Evolutionary conservation across 2,888 invertebrate species (phyloP), one percentile per base, ranked within the genome.

Genomic region (Coleophora flavipennella): DNA sequence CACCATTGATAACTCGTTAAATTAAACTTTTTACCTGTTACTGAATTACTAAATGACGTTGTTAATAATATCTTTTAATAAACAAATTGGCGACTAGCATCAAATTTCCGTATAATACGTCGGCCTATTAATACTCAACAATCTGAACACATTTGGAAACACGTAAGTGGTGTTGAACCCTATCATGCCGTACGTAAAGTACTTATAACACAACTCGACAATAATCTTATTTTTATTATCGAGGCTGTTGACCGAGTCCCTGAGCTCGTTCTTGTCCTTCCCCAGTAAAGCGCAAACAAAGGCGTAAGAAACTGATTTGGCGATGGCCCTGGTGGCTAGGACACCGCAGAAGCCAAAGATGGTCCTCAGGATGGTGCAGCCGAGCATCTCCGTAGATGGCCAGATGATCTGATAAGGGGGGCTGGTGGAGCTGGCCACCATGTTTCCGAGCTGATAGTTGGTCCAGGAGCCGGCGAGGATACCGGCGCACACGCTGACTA

Each of bases 31-130:
- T n/a, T n/a, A n/a, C n/a, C n/a, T n/a, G n/a, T n/a, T n/a, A n/a
- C n/a, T n/a, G n/a, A n/a, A n/a, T n/a, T n/a, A 20, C 20, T 20
- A 20, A 20, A 3, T 20, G 20, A n/a, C n/a, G 3, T 20, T 20
- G 6, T 4, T 4, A 20, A 20, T 3, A 20, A 4, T 20, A 6
- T 20, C 6, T 20, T 3, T 4, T 4, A 6, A 20, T 6, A 20
- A 20, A 20, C 20, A 20, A 6, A n/a, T 4, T 8, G 9, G 29
- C 29, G 29, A 29, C 29, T 11, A 29, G 41, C 29, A 38, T 86
- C 86, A 93, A 52, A 95, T 89, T 86, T 96, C 95, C 0, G 93
- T 93, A 60, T 93, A 94, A 79, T 94, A 95, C 1, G 92, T 92
- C 0, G 91, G 91, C 59, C 96, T 76, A 64, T 93, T 92, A 54